Base-by-base conservation (phyloP, 2,113 vertebrate species). In the Cariama cristata region DNA sequence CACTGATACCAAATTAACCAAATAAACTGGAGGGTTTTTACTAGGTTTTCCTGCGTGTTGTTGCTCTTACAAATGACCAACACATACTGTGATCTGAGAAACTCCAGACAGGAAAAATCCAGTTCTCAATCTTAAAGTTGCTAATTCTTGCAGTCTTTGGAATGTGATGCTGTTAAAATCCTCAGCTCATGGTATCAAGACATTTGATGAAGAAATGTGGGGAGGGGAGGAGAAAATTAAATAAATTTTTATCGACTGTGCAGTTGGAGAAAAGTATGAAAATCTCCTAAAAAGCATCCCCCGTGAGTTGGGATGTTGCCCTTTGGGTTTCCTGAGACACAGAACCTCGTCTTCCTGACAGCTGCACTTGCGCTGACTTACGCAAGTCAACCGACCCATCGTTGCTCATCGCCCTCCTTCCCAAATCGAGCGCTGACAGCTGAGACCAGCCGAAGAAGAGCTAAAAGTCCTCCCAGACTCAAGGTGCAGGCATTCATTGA, bases 371-470 rank as follows among this genome's bases (percentile, higher is more conserved):
- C 0, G 0, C 32, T 47, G 55, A 24, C 22, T 38, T 26, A 9
- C 0, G 0, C 49, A 79, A 45, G 55, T 28, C 50, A 45, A 32
- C 33, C 1, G 5, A 38, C 11, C 6, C 4, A 0, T n/a, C 8
- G 1, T 44, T 28, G 26, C 44, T 69, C 38, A 5, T 44, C 3
- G 1, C 4, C 30, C 28, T 58, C 21, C 26, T 83, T 64, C 87
- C 67, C 58, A 50, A 76, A 58, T 10, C 0, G 4, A 40, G 22
- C 1, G 0, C 13, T 1, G 1, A 30, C 58, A 33, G 40, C 27
- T 27, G 55, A 52, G 33, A 42, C 35, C 21, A 12, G 33, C 76
- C 52, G 63, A 8, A 73, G 59, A 50, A 49, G 52, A 60, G 32
- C 26, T 35, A 17, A 74, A 56, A 24, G 14, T 30, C 16, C 47